phyloP scores from a whole-genome alignment of 1,140 invertebrate species.

The Musca vetustissima region DNA sequence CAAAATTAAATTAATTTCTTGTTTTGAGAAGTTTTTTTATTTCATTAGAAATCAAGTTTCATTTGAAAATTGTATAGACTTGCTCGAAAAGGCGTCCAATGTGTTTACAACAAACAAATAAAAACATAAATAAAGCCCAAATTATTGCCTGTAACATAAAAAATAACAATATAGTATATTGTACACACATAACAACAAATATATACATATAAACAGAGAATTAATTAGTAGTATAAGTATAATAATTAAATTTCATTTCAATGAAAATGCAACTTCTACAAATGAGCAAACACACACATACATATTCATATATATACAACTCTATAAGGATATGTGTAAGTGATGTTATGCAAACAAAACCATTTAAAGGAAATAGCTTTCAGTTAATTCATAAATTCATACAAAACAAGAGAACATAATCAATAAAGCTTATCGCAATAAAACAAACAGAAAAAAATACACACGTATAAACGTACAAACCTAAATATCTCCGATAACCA shows the following conservation, averaged over 20 bases:
- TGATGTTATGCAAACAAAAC: background rate
- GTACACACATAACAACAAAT: constrained; percentile 2
- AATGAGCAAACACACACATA: background rate
- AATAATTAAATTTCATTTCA: too few species aligned
- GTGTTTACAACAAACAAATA: constrained; percentile 3
- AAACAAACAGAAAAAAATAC: background rate
- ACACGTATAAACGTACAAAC: background rate
- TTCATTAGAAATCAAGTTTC: too few species aligned
- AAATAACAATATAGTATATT: constrained; percentile 1
- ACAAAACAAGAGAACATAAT: background rate
- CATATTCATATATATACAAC: background rate
- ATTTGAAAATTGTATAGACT: too few species aligned
- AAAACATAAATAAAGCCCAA: constrained; percentile 2
- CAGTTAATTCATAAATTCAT: background rate
- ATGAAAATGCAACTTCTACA: background rate
- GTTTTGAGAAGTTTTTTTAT: too few species aligned
- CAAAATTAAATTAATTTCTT: too few species aligned
- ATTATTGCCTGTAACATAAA: constrained; percentile 20
- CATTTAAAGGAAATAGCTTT: constrained; percentile 16
- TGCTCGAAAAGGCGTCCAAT: background rate
- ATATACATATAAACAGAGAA: background rate
- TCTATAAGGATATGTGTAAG: background rate
- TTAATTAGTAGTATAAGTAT: constrained; percentile 9
- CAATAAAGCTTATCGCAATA: background rate
- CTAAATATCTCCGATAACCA: background rate